A percentile compares a stretch with the other conserved stretches of the same genome.
phyloP scores from a whole-genome alignment of 2,113 vertebrate species.

The Otocyon megalotis region DNA sequence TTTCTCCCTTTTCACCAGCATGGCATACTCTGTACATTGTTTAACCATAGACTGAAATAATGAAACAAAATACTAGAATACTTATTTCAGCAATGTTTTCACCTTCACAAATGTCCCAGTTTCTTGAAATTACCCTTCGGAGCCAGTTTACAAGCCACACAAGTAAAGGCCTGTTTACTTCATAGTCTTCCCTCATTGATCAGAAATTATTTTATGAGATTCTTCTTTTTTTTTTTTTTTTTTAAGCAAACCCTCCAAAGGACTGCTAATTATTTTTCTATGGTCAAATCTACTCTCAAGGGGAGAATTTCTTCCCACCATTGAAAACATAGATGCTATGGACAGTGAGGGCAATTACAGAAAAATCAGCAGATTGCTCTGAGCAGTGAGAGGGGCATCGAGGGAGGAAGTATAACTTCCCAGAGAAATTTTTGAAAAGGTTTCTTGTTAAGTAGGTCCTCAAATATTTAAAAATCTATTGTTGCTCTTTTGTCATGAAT shows the following conservation, averaged over 20 bases:
- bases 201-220: conserved; percentile 27
- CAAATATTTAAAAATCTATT: not conserved
- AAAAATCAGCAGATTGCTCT: not conserved
- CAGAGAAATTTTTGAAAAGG: not conserved
- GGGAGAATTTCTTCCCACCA: not conserved
- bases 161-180: not conserved
- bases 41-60: conserved; percentile 14
- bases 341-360: not conserved
- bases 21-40: not conserved
- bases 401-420: not conserved
- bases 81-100: conserved; percentile 37
- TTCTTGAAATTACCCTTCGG: conserved; percentile 18
- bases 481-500: not conserved
- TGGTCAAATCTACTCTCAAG: conserved; percentile 3
- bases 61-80: conserved; percentile 24
- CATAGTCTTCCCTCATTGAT: conserved; percentile 12
- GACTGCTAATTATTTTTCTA: not conserved
- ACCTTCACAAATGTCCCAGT: not conserved
- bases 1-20: not conserved
- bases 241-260: not conserved
- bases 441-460: conserved; percentile 9
- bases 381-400: not conserved
- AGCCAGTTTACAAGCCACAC: not conserved
- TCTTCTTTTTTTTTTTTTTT: not conserved
- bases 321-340: not conserved